Percentiles rank a stretch among this genome's conserved stretches.
phyloP scores from a whole-genome alignment of 2,113 vertebrate genomes.

The Piprites chloris region DNA sequence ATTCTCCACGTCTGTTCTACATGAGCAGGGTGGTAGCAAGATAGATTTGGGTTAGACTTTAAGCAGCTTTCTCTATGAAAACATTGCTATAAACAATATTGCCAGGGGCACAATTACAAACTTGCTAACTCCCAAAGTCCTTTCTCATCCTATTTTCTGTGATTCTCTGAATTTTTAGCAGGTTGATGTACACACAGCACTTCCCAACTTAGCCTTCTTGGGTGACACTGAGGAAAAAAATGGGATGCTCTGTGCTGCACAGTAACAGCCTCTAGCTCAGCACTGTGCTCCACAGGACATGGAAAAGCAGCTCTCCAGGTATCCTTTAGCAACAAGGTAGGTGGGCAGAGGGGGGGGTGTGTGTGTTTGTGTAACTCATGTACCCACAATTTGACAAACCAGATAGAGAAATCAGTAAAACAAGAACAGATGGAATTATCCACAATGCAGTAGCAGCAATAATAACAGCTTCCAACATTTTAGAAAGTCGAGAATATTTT shows the following conservation, averaged over 20 bases:
- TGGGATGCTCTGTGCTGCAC: background rate
- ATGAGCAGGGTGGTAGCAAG: background rate
- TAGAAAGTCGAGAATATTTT: background rate
- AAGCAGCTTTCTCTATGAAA: slow-evolving; percentile 5
- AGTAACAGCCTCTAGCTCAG: background rate
- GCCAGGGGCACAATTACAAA: background rate
- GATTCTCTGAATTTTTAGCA: background rate
- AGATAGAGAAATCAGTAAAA: background rate
- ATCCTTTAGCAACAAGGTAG: background rate
- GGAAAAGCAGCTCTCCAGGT: background rate
- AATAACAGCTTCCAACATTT: background rate
- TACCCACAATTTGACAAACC: background rate
- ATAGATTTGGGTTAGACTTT: background rate
- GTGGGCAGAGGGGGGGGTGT: background rate
- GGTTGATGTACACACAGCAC: background rate
- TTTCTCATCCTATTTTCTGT: background rate
- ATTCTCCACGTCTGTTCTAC: background rate
- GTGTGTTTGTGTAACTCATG: rapidly evolving
- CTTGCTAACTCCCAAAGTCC: background rate
- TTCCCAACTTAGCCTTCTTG: background rate
- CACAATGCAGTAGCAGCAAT: background rate
- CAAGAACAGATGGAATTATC: background rate
- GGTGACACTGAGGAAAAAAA: background rate
- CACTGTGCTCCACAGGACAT: background rate
- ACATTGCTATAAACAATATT: background rate